These are phyloP conservation scores for Acrobasis suavella DNA, from an alignment of 2,888 invertebrate species.

Conservation along the genomic window DNA sequence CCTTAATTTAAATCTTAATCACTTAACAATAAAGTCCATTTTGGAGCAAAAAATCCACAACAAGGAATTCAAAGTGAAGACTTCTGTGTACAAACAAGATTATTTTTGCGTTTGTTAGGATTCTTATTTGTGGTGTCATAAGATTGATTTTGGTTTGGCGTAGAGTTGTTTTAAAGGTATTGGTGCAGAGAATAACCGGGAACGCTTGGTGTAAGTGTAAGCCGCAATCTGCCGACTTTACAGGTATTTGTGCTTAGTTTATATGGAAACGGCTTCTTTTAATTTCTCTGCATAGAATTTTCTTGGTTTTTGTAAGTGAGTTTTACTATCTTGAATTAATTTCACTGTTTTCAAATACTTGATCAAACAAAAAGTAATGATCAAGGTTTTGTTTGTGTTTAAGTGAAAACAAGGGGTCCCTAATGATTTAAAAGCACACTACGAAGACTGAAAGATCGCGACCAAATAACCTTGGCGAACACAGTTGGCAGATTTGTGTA, in stretches of 20 bases:
- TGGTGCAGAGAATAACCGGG: slow-evolving; percentile 50
- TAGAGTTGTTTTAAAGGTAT: slow-evolving; percentile 33
- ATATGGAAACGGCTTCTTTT: slow-evolving; percentile 52
- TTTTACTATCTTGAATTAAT: too few species aligned
- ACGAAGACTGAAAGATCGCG: too few species aligned
- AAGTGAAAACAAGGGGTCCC: too few species aligned
- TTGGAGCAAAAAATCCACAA: slow-evolving; percentile 32
- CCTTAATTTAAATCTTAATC: slow-evolving; percentile 31
- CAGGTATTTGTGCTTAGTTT: slow-evolving; percentile 60
- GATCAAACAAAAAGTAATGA: too few species aligned
- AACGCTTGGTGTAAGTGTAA: slow-evolving; percentile 64
- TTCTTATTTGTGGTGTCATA: slow-evolving; percentile 32
- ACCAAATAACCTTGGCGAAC: too few species aligned
- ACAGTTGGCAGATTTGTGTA: too few species aligned
- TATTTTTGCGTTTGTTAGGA: slow-evolving; percentile 25
- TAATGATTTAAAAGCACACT: too few species aligned
- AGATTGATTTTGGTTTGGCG: slow-evolving; percentile 36
- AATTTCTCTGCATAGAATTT: neutral
- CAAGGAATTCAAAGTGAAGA: slow-evolving; percentile 32
- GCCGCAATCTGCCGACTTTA: slow-evolving; percentile 73
- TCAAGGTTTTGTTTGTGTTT: too few species aligned
- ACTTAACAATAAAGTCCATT: slow-evolving; percentile 33
- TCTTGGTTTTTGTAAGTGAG: too few species aligned
- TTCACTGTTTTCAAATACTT: too few species aligned
- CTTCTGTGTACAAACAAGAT: slow-evolving; percentile 28